phyloP scores from a whole-genome alignment of 1,140 invertebrate species.

The Drosophila sulfurigaster region DNA sequence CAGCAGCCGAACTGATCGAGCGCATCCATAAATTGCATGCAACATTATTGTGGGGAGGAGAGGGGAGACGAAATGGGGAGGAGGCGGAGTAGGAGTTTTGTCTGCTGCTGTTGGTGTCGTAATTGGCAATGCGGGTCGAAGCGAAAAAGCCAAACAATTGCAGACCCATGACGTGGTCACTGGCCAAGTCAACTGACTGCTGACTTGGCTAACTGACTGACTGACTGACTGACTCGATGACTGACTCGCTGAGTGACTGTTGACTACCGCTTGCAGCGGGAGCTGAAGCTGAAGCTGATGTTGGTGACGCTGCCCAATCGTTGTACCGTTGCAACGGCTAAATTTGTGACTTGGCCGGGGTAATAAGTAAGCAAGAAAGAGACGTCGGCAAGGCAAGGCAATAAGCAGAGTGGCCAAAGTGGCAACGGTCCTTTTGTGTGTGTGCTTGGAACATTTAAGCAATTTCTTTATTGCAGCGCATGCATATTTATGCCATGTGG shows the following conservation, averaged over 20 bases:
- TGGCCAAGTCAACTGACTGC: conserved; percentile 26
- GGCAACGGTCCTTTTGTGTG: conserved; percentile 16
- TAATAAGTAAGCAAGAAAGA: conserved; percentile 38
- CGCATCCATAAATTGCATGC: conserved; percentile 75
- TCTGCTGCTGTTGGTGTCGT: conserved; percentile 68
- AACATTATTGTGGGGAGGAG: not conserved
- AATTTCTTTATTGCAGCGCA: conserved; percentile 78
- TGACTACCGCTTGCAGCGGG: conserved; percentile 16
- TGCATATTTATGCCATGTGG: conserved; percentile 70
- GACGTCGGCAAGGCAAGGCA: not conserved
- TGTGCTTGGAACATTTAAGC: conserved; percentile 67
- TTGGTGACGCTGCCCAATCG: not conserved
- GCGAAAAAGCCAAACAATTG: conserved; percentile 66
- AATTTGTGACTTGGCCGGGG: conserved; percentile 55
- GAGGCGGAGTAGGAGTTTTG: conserved; percentile 23
- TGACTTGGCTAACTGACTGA: conserved; percentile 15
- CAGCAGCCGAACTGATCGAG: conserved; percentile 52
- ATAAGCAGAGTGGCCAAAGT: conserved; percentile 18
- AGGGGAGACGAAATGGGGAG: conserved; percentile 7
- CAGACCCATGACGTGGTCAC: conserved; percentile 72
- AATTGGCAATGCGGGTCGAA: conserved; percentile 76
- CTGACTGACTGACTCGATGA: conserved; percentile 22
- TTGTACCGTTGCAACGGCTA: conserved; percentile 34
- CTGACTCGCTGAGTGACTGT: conserved; percentile 25
- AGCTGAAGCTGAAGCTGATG: no score